Base-by-base conservation (phyloP, 1,140 invertebrate species). In the Hyposmocoma kahamanoa region DNA sequence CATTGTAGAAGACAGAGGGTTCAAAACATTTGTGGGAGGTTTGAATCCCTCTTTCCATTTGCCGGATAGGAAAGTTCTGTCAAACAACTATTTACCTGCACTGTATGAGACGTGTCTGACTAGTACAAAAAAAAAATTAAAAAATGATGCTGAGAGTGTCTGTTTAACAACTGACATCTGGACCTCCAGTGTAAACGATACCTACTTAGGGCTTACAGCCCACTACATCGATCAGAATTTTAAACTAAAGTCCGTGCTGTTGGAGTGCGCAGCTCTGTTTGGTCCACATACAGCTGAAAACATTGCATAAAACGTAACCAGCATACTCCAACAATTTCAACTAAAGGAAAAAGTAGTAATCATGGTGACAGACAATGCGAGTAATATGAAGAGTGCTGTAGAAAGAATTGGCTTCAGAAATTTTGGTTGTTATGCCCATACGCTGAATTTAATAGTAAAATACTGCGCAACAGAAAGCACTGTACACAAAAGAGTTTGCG, bases 21-120 rank as follows among this genome's bases (percentile, higher is more conserved):
- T 73, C 52, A 47, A 41, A 39, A 17, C 24, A 21, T 74, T 66
- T 47, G 55, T 64, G 1, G 19, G 50, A 19, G 32, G 38, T 20
- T 19, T 75, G 34, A 70, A 70, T 57, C 62, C 70, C 2, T 41
- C 28, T 17, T 75, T 71, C 34, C 28, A 53, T 3, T 45, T 76
- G 19, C 72, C 61, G 15, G 42, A 42, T 17, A 36, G 56, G 39
- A 74, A 72, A 56, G 30, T 34, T 3, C 30, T 34, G 3, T 34
- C 30, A 34, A n/a, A 34, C 15, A 34, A 44, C 26, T 44, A 18
- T 32, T 32, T 28, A 30, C 42, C 42, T 15, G 42, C 42, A 44
- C 30, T 34, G n/a, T 34, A 34, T 19, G 38, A 41, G n/a, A 19
- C 38, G n/a, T 41, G 38, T 13, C 4, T 41, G 18, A 19, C 38